Percentiles rank a stretch among this genome's conserved stretches.
phyloP scores from a whole-genome alignment of 1,140 invertebrate genomes.

The Diprion similis region DNA sequence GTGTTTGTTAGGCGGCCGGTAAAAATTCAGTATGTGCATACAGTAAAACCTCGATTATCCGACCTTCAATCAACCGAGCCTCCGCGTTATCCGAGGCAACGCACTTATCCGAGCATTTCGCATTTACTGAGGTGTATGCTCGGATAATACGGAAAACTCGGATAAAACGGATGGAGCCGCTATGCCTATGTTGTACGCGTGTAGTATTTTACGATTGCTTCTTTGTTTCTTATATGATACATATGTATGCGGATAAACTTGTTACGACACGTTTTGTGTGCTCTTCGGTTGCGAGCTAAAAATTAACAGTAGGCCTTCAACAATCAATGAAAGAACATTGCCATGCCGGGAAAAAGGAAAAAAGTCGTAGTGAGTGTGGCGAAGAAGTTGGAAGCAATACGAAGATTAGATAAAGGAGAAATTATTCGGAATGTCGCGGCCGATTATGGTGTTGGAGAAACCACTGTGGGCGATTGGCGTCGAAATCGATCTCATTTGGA shows the following conservation, averaged over 20 bases:
- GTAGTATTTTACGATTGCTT: no score
- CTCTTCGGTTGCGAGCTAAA: conserved; percentile 1
- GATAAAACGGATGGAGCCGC: no score
- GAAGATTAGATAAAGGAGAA: conserved; percentile 29
- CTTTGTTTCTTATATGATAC: no score
- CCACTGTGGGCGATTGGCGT: conserved; percentile 29
- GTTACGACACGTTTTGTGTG: neutral
- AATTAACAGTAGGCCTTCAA: neutral
- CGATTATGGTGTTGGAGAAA: conserved; percentile 22
- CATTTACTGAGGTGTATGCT: no score
- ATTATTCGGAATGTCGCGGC: conserved; percentile 22
- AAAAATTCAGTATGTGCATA: conserved; percentile 8
- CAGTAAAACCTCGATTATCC: no score
- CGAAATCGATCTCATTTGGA: conserved; percentile 25
- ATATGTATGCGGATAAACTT: neutral
- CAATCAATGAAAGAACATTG: conserved; percentile 2
- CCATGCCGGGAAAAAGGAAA: conserved; percentile 27
- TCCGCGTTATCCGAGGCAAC: no score
- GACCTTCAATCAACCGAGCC: no score
- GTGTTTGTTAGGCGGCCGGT: neutral
- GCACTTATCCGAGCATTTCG: no score
- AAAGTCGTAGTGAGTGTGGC: conserved; percentile 24
- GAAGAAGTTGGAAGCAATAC: conserved; percentile 27
- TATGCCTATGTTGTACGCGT: no score
- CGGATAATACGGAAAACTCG: no score